phyloP scores from a whole-genome alignment of 2,888 invertebrate genomes.

The Aromia moschata region DNA sequence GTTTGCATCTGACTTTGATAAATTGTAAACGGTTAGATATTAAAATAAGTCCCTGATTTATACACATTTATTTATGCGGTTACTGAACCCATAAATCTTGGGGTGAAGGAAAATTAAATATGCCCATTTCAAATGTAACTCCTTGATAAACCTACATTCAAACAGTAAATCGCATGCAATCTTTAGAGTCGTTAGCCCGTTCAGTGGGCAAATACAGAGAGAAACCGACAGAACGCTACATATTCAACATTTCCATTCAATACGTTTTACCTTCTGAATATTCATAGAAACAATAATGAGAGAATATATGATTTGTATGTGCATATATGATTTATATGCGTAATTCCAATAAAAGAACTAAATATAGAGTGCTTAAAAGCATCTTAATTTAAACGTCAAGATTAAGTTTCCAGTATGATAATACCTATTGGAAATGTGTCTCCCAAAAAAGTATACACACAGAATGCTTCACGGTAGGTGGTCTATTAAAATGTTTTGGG shows the following conservation, averaged over 20 bases:
- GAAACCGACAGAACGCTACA: neutral
- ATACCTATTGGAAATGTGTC: too few species aligned
- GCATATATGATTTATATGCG: too few species aligned
- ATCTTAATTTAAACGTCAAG: too few species aligned
- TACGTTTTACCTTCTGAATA: neutral
- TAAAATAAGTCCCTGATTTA: neutral
- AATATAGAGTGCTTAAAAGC: too few species aligned
- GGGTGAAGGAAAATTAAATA: neutral
- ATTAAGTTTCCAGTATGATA: too few species aligned
- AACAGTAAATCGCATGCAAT: neutral
- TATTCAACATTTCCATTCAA: neutral
- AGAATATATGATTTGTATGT: too few species aligned
- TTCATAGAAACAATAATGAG: neutral
- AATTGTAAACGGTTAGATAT: neutral
- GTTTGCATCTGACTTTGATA: slow-evolving; percentile 1
- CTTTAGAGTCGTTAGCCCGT: too few species aligned
- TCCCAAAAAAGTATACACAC: too few species aligned
- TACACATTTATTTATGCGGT: neutral
- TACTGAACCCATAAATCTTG: neutral
- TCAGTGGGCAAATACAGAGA: neutral
- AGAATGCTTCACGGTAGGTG: too few species aligned
- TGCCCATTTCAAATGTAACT: neutral
- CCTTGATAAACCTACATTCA: neutral
- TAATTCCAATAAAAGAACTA: too few species aligned
- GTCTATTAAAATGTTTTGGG: too few species aligned